phyloP scores from a whole-genome alignment of 2,888 invertebrate species.

The Himalopsyche anomala region DNA sequence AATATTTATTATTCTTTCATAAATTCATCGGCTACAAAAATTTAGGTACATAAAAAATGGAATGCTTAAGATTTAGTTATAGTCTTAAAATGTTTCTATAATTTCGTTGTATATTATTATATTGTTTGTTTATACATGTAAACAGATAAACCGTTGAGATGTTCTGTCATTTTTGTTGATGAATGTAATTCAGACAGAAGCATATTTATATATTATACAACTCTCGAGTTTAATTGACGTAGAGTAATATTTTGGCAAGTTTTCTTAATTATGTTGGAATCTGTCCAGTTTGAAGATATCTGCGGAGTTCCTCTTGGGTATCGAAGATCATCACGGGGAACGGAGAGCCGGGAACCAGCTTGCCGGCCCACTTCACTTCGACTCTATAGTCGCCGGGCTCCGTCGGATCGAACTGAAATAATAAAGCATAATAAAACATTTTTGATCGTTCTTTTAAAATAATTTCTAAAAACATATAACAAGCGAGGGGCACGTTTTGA shows the following conservation, averaged over 20 bases:
- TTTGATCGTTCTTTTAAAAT: too few species aligned
- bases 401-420: constrained; percentile 91
- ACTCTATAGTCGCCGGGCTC: constrained; percentile 99
- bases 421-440: neutral
- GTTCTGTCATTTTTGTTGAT: neutral
- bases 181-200: too few species aligned
- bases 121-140: neutral
- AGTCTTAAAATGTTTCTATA: neutral
- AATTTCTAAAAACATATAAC: neutral
- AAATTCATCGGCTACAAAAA: too few species aligned
- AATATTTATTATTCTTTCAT: too few species aligned
- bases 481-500: too few species aligned
- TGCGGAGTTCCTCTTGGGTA: constrained; percentile 95
- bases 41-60: neutral
- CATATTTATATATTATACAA: neutral
- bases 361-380: constrained; percentile 98
- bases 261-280: constrained; percentile 56
- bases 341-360: constrained; percentile 98
- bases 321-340: constrained; percentile 99
- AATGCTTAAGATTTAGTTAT: neutral
- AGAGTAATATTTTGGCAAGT: constrained; percentile 24
- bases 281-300: constrained; percentile 75
- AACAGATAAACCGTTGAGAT: neutral
- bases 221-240: neutral
- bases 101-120: neutral